Base-by-base conservation (phyloP, 2,113 vertebrate genomes). In the Falco punctatus region DNA sequence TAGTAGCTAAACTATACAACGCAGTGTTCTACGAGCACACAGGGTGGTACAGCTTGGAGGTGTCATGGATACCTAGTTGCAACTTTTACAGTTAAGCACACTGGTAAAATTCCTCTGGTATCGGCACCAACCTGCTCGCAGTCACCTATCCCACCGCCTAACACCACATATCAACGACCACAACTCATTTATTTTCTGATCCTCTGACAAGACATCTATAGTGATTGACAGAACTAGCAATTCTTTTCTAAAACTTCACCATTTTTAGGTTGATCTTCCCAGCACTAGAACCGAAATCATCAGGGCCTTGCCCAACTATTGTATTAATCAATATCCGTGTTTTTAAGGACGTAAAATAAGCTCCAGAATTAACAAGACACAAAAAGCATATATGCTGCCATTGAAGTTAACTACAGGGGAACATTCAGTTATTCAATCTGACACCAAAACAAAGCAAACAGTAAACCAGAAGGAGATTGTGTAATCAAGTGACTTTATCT, bases 401-500 rank as follows among this genome's bases (percentile, higher is more conserved):
- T 6, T 90, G 70, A 62, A 91, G 42, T 89, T 96, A 95, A 96
- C 91, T 95, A 70, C 52, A 86, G 33, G 95, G 64, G 83, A 97
- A 96, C 69, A 66, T 78, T 73, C 70, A 61, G 95, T 95, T 95
- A 88, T 75, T 97, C 74, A 91, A 74, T 82, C 92, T 96, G 69
- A 71, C 62, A 96, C 92, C 70, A 92, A 94, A 96, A 91, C 71
- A 97, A 97, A 96, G 86, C 59, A 92, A 93, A 97, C 15, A 79
- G 72, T 57, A 97, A 96, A 96, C 40, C 73, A 97, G 48, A 94
- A 32, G 13, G 93, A 82, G 40, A 82, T 6, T 89, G 51, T 79
- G 82, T 88, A 94, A 97, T 93, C 57, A 97, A 97, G 44, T 91
- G 59, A 96, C 96, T 97, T 97, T 78, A 94, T 95, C 55, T 96